A percentile compares a stretch with the other conserved stretches of the same genome.
Conservation (phyloP, 1,140 invertebrate genomes). For the Trypoxylus dichotomus region DNA sequence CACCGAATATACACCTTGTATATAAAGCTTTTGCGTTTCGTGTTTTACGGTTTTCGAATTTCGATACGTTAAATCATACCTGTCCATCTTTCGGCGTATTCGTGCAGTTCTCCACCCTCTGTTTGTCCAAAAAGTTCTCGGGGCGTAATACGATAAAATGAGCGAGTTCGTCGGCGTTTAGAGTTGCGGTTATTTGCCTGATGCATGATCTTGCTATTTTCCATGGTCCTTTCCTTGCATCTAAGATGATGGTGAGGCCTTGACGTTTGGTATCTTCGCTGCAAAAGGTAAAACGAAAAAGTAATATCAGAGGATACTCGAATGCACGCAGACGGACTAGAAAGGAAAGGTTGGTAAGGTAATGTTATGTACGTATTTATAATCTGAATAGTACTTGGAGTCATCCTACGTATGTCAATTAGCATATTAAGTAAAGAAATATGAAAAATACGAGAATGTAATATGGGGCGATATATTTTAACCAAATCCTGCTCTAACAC, state of each 20-base stretch:
- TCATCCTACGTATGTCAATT: no score
- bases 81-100: constrained; percentile 66
- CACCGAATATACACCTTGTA: no score
- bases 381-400: background rate
- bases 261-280: constrained; percentile 39
- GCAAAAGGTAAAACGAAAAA: constrained; percentile 30
- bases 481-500: no score
- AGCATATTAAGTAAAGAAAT: no score
- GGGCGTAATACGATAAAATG: constrained; percentile 66
- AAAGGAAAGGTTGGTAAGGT: background rate
- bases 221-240: constrained; percentile 66
- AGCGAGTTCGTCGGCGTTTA: constrained; percentile 57
- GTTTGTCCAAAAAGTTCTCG: constrained; percentile 75
- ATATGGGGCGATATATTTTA: no score
- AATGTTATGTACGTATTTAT: background rate
- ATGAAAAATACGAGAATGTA: no score
- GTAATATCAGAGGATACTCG: background rate
- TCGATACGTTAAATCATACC: constrained; percentile 52
- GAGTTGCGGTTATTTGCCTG: constrained; percentile 57
- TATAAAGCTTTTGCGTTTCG: background rate
- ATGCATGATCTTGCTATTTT: constrained; percentile 64
- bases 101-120: constrained; percentile 70
- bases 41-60: background rate
- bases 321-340: background rate
- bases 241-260: constrained; percentile 66